Percentiles rank a stretch among this genome's conserved stretches.
These are phyloP conservation scores for Temnothorax ravouxi DNA, from an alignment of 2,888 invertebrate genomes.

Conservation along the genomic window DNA sequence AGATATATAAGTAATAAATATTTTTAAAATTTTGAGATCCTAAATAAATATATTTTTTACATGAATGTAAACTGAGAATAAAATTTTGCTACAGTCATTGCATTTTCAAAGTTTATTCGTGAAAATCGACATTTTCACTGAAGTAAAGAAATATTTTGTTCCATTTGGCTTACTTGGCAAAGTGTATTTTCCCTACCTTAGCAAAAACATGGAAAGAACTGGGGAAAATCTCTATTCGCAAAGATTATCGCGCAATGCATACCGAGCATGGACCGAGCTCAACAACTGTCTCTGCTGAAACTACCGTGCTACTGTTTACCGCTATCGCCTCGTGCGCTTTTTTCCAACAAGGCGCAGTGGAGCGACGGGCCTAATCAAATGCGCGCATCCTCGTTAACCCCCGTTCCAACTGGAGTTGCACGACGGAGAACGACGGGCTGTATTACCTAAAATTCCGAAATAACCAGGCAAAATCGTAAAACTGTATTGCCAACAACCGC, in stretches of 20 bases:
- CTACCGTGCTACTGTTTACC: neutral
- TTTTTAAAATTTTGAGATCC: neutral
- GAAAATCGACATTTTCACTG: neutral
- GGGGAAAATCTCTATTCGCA: conserved; percentile 9
- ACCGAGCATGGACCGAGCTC: neutral
- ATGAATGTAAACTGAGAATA: neutral
- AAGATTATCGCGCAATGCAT: conserved; percentile 36
- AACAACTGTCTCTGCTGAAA: conserved; percentile 15
- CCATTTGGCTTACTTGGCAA: neutral
- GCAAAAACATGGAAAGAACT: conserved; percentile 13
- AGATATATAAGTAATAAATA: neutral
- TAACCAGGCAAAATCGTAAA: conserved; percentile 62
- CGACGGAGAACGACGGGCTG: conserved; percentile 44
- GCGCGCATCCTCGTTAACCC: conserved; percentile 54
- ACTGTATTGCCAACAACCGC: conserved; percentile 66
- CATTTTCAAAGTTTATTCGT: neutral
- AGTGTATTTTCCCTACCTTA: neutral
- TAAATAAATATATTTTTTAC: neutral
- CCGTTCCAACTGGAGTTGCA: conserved; percentile 8
- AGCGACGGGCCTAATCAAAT: conserved; percentile 57
- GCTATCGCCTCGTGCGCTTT: neutral
- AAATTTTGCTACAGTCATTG: neutral
- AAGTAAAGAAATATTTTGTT: neutral
- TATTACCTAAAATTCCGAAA: conserved; percentile 59
- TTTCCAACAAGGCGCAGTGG: neutral